phyloP scores from a whole-genome alignment of 2,797 vertebrate species.

The Myotis findleyi region DNA sequence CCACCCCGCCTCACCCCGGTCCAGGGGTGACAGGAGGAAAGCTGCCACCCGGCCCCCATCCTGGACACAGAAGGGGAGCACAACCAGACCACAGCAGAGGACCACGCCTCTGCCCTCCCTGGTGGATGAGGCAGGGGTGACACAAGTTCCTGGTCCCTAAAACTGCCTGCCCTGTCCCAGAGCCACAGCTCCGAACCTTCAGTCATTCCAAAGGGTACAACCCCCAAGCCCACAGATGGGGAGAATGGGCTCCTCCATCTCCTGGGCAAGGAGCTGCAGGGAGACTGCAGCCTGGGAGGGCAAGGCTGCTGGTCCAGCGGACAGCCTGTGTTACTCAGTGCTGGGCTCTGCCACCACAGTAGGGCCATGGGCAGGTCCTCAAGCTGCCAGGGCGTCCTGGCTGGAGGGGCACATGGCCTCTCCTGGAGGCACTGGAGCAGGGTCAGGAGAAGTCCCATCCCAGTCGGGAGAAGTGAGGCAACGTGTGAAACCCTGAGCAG shows the following conservation, averaged over 20 bases:
- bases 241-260: neutral
- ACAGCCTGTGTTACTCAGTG: no score
- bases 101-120: neutral
- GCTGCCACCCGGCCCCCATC: neutral
- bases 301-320: neutral
- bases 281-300: neutral
- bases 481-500: neutral
- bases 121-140: neutral
- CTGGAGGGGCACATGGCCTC: neutral
- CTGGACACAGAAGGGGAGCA: neutral
- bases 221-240: accelerated
- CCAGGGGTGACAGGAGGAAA: neutral
- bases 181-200: neutral
- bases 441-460: neutral
- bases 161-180: neutral
- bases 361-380: neutral
- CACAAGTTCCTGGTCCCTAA: neutral
- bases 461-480: neutral
- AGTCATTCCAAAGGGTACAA: neutral
- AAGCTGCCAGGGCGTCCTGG: neutral
- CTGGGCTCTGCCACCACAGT: accelerated
- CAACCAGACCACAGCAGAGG: neutral
- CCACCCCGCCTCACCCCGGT: neutral
- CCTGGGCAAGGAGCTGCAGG: neutral
- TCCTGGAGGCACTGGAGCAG: neutral